Conservation (phyloP, 2,797 vertebrate genomes). For the Eurystomus glaucurus region DNA sequence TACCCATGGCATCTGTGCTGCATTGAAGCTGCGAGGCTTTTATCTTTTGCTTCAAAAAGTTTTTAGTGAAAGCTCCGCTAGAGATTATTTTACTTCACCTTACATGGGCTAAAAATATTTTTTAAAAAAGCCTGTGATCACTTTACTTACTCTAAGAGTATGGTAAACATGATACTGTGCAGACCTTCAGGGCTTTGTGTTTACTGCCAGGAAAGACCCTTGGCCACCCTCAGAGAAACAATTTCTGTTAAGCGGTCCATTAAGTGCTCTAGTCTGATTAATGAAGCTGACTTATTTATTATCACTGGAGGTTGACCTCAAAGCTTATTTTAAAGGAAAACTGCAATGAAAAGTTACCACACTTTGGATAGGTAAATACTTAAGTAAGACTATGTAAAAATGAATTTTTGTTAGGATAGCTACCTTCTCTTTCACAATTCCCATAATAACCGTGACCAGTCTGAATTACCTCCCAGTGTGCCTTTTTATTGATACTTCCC, state of each 20-base stretch:
- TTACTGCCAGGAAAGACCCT: background rate
- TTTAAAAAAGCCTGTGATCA: background rate
- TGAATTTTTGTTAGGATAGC: background rate
- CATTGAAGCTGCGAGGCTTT: rapidly evolving
- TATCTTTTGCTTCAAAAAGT: background rate
- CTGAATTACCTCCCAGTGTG: slow-evolving; percentile 36
- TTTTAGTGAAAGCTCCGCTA: background rate
- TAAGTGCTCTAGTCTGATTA: slow-evolving; percentile 3
- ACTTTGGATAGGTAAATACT: background rate
- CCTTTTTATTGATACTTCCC: slow-evolving; percentile 58
- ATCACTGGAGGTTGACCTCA: slow-evolving; percentile 41
- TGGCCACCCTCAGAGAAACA: background rate
- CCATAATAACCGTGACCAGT: slow-evolving; percentile 21
- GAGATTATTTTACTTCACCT: background rate
- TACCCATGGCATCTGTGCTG: background rate
- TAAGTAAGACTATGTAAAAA: background rate
- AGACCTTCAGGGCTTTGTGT: background rate
- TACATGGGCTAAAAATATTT: background rate
- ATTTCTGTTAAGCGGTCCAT: slow-evolving; percentile 32
- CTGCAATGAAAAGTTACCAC: background rate
- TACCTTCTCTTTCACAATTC: background rate
- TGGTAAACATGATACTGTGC: background rate
- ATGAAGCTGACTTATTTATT: slow-evolving; percentile 14
- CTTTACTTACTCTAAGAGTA: background rate
- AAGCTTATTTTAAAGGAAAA: slow-evolving; percentile 21